phyloP scores from a whole-genome alignment of 2,113 vertebrate genomes.

The Erpornis zantholeuca region DNA sequence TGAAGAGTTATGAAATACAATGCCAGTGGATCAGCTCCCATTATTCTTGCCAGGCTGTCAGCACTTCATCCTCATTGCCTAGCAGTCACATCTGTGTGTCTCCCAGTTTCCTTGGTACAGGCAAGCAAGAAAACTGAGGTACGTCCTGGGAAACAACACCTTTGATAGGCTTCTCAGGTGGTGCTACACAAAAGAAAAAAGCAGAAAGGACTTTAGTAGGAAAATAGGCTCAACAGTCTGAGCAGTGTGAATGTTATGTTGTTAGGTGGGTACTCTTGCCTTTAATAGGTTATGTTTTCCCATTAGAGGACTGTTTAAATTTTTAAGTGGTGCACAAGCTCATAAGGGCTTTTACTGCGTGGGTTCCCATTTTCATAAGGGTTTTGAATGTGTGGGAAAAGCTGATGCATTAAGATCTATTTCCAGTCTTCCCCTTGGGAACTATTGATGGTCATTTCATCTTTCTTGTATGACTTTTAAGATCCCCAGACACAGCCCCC shows the following conservation, averaged over 20 bases:
- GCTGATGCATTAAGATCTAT: conserved; percentile 36
- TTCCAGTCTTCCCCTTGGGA: conserved; percentile 31
- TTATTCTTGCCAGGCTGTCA: neutral
- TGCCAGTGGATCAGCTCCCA: neutral
- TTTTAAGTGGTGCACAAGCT: neutral
- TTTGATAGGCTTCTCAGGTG: neutral
- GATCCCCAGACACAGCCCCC: neutral
- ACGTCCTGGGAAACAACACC: neutral
- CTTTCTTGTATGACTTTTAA: conserved; percentile 66
- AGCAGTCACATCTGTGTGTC: neutral
- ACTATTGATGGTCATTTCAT: conserved; percentile 63
- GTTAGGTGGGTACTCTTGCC: neutral
- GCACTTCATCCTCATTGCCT: neutral
- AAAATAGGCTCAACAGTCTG: neutral
- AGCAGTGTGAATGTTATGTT: neutral
- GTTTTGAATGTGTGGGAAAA: conserved; percentile 29
- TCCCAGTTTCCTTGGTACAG: neutral
- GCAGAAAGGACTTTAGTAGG: neutral
- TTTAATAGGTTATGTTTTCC: neutral
- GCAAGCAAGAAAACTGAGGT: neutral
- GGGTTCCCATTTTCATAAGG: neutral
- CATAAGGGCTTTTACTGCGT: neutral
- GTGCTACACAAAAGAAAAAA: neutral
- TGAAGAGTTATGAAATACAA: neutral
- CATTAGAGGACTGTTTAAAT: neutral